phyloP scores from a whole-genome alignment of 2,113 vertebrate genomes.

The Psophia crepitans region DNA sequence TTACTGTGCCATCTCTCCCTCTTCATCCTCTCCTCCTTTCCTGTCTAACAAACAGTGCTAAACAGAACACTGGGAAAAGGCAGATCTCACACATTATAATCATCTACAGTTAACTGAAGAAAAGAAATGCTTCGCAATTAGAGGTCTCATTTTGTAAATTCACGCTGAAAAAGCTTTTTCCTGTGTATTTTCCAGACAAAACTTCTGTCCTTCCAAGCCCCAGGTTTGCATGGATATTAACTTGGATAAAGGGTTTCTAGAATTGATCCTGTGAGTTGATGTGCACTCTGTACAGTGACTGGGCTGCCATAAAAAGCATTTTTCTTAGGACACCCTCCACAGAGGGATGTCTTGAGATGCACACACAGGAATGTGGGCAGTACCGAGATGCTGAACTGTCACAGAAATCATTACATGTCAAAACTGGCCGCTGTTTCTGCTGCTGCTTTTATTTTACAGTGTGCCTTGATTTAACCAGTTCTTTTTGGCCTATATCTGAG shows the following conservation, averaged over 20 bases:
- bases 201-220: not conserved
- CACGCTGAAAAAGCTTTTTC: not conserved
- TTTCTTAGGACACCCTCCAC: not conserved
- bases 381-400: not conserved
- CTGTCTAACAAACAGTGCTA: conserved; percentile 40
- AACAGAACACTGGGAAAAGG: not conserved
- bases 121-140: conserved; percentile 4
- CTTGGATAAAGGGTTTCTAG: not conserved
- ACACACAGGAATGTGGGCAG: not conserved
- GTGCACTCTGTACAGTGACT: not conserved
- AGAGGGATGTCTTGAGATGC: not conserved
- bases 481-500: not conserved
- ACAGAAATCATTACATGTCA: not conserved
- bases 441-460: not conserved
- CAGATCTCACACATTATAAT: conserved; percentile 37
- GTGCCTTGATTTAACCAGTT: not conserved
- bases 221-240: not conserved
- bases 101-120: conserved; percentile 13
- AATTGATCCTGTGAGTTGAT: not conserved
- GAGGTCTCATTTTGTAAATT: conserved; percentile 17
- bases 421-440: not conserved
- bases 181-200: not conserved
- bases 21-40: conserved; percentile 57
- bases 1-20: conserved; percentile 36
- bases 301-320: not conserved